Percentiles rank a stretch among this genome's conserved stretches.
These are phyloP conservation scores for Trichomalopsis sarcophagae DNA, from an alignment of 1,140 invertebrate species.

Conservation along the genomic window DNA sequence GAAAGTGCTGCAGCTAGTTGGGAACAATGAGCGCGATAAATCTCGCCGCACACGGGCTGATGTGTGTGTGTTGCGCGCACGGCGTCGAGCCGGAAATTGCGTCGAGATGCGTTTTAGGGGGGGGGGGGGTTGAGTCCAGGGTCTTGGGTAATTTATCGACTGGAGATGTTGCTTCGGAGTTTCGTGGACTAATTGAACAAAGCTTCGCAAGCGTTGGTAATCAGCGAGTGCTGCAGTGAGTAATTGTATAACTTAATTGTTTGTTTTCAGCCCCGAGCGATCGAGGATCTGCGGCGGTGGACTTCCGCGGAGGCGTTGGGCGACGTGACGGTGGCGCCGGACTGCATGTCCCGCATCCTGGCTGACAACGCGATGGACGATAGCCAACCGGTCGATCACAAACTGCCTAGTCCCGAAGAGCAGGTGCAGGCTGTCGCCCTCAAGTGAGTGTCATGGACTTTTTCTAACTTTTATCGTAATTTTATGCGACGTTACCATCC, in stretches of 20 bases:
- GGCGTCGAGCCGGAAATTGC: neutral
- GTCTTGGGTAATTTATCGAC: neutral
- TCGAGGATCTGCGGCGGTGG: constrained; percentile 88
- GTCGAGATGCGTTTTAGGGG: neutral
- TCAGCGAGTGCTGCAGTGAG: neutral
- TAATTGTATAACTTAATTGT: neutral
- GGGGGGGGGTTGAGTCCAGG: neutral
- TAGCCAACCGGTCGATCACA: constrained; percentile 85
- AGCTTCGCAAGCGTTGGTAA: neutral
- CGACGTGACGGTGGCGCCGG: constrained; percentile 85
- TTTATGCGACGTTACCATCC: too few species aligned
- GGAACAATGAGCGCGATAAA: neutral
- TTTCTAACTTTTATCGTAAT: too few species aligned
- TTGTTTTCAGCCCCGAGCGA: constrained; percentile 83
- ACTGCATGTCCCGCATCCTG: constrained; percentile 79
- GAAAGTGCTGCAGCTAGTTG: constrained; percentile 34
- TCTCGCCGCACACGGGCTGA: neutral
- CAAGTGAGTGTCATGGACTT: constrained; percentile 75
- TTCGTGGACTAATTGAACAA: neutral
- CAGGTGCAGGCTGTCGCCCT: constrained; percentile 85
- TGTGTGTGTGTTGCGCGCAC: too few species aligned
- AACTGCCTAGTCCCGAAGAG: constrained; percentile 88
- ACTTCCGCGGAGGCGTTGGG: constrained; percentile 88
- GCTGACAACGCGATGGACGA: constrained; percentile 86
- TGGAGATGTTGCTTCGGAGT: neutral